A percentile compares a stretch with the other conserved stretches of the same genome.
Evolutionary conservation across 1,140 invertebrate genomes (phyloP).

Genomic region (Pygmarrhopalites habei): DNA sequence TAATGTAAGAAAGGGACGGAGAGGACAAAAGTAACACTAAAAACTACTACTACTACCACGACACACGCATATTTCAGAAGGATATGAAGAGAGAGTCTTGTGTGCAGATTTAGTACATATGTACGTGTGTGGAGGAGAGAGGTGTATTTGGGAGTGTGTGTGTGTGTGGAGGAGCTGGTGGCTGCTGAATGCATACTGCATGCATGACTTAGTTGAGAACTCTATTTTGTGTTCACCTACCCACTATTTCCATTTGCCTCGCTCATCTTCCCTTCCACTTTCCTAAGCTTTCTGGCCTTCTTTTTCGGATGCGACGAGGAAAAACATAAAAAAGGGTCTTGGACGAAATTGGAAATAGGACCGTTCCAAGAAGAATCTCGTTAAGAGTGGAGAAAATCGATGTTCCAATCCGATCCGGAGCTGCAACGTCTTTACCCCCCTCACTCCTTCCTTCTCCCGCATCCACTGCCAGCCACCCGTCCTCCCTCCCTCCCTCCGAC

Average conservation of each 20-base stretch:
- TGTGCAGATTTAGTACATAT: background rate
- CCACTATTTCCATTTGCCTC: conserved; percentile 28
- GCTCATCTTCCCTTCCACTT: conserved; percentile 27
- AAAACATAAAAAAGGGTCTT: conserved; percentile 41
- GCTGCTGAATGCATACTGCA: conserved; percentile 3
- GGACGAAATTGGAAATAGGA: conserved; percentile 41
- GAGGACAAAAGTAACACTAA: no score
- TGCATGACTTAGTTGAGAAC: conserved; percentile 27
- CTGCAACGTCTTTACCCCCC: conserved; percentile 34
- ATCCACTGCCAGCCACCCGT: background rate
- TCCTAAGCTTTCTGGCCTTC: conserved; percentile 25
- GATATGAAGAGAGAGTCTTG: background rate
- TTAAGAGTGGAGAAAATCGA: conserved; percentile 41
- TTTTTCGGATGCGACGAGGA: conserved; percentile 35
- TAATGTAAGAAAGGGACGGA: background rate
- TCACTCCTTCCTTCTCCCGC: conserved; percentile 1
- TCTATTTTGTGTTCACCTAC: conserved; percentile 32
- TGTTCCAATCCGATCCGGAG: conserved; percentile 39
- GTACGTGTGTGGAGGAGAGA: background rate
- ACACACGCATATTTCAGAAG: no score
- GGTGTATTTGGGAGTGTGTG: background rate
- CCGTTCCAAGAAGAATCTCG: conserved; percentile 41
- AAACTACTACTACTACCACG: no score
- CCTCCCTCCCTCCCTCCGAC: background rate
- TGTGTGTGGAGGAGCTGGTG: background rate